Evolutionary conservation across 2,113 vertebrate genomes (phyloP).

Genomic region (Carlito syrichta): DNA sequence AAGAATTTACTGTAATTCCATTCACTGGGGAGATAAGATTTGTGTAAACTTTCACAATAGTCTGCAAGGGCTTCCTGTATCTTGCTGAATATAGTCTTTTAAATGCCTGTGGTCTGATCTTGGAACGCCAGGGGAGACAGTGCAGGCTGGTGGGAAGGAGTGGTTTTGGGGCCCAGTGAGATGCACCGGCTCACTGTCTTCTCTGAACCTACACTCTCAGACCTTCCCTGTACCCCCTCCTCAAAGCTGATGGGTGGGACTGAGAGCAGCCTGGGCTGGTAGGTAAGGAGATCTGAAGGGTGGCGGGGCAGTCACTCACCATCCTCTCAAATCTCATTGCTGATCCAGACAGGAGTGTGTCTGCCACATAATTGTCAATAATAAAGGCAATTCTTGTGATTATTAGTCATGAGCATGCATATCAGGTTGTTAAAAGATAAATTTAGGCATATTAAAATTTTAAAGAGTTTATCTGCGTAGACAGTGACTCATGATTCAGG

Average conservation of each 20-base stretch:
- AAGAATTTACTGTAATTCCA: slow-evolving; percentile 29
- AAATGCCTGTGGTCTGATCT: not conserved
- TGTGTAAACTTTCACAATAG: slow-evolving; percentile 22
- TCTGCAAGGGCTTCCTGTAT: not conserved
- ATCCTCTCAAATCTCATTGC: not conserved
- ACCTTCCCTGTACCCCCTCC: not conserved
- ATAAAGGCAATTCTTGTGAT: not conserved
- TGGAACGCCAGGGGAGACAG: not conserved
- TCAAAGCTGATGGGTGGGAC: not conserved
- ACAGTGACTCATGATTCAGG: not conserved
- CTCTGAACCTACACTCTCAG: not conserved
- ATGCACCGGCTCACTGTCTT: not conserved
- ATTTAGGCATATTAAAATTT: not conserved
- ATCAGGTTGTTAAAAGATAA: not conserved
- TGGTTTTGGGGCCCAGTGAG: not conserved
- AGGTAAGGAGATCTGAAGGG: not conserved
- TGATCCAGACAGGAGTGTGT: not conserved
- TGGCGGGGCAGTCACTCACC: not conserved
- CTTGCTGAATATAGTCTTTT: not conserved
- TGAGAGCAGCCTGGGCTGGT: not conserved
- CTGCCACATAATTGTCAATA: not conserved
- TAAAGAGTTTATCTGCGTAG: not conserved
- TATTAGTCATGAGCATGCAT: not conserved
- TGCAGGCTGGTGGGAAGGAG: not conserved
- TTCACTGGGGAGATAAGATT: slow-evolving; percentile 29